A percentile compares a stretch with the other conserved stretches of the same genome.
Evolutionary conservation across 1,140 invertebrate genomes (phyloP).

Genomic region (Lordiphosa collinella): DNA sequence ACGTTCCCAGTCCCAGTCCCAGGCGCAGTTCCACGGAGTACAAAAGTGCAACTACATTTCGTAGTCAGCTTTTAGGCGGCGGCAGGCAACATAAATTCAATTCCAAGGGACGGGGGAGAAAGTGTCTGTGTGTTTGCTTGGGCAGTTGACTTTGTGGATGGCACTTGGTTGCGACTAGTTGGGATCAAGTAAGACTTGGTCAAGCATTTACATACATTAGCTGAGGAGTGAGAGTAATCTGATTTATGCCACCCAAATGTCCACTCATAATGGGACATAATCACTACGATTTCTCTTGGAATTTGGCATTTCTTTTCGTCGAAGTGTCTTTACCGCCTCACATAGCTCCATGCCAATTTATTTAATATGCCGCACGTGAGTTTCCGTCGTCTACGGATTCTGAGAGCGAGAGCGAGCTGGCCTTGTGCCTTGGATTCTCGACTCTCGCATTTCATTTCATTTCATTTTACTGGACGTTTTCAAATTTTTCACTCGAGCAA

Average conservation of each 20-base stretch:
- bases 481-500: slow-evolving; percentile 69
- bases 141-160: slow-evolving; percentile 21
- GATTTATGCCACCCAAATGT: too few species aligned
- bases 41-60: slow-evolving; percentile 1
- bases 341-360: slow-evolving; percentile 64
- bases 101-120: slow-evolving; percentile 22
- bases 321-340: slow-evolving; percentile 36
- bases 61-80: slow-evolving; percentile 14
- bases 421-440: slow-evolving; percentile 17
- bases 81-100: slow-evolving; percentile 55
- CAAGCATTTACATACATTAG: too few species aligned
- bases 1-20: background rate
- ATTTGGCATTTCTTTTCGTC: slow-evolving; percentile 22
- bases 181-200: background rate
- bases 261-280: background rate
- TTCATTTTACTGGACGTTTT: slow-evolving; percentile 73
- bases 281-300: slow-evolving; percentile 5
- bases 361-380: slow-evolving; percentile 76
- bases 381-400: slow-evolving; percentile 37
- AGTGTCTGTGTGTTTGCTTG: slow-evolving; percentile 14
- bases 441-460: slow-evolving; percentile 44
- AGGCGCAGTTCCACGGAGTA: background rate
- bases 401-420: slow-evolving; percentile 11
- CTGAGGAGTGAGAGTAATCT: too few species aligned
- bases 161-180: slow-evolving; percentile 43